A percentile compares a stretch with the other conserved stretches of the same genome.
phyloP scores from a whole-genome alignment of 2,113 vertebrate genomes.

The Heteronetta atricapilla region DNA sequence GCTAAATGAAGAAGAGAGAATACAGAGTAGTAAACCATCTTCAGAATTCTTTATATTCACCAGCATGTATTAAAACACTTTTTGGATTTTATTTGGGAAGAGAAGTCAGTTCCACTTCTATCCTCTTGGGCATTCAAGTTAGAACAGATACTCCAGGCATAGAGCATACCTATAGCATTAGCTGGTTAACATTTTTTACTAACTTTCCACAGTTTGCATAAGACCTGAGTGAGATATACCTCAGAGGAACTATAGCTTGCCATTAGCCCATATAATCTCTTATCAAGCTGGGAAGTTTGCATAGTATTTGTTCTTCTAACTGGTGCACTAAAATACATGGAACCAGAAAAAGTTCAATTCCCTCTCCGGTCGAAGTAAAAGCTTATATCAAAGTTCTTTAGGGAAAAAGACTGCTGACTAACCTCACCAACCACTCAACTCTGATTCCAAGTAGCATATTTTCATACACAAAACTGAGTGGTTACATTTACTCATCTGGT shows the following conservation, averaged over 20 bases:
- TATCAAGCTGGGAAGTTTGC: neutral
- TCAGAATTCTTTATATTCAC: neutral
- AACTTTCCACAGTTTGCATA: neutral
- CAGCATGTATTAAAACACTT: neutral
- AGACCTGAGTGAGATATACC: neutral
- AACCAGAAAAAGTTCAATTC: neutral
- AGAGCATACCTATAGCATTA: neutral
- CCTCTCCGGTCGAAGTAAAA: neutral
- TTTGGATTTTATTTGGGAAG: neutral
- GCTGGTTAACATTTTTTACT: neutral
- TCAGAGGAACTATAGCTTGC: neutral
- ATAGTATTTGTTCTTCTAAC: neutral
- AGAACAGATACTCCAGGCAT: neutral
- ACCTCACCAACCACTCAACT: neutral
- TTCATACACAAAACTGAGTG: neutral
- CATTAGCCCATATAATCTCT: neutral
- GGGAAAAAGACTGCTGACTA: neutral
- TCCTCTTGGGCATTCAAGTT: neutral
- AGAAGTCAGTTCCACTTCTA: neutral
- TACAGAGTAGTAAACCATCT: slow-evolving; percentile 15
- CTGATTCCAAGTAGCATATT: neutral
- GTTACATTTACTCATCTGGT: neutral
- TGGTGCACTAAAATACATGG: neutral
- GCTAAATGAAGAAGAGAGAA: slow-evolving; percentile 78
- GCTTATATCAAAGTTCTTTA: neutral